Evolutionary conservation across 2,113 vertebrate genomes (phyloP).

Genomic region (Plecturocebus donacophilus): DNA sequence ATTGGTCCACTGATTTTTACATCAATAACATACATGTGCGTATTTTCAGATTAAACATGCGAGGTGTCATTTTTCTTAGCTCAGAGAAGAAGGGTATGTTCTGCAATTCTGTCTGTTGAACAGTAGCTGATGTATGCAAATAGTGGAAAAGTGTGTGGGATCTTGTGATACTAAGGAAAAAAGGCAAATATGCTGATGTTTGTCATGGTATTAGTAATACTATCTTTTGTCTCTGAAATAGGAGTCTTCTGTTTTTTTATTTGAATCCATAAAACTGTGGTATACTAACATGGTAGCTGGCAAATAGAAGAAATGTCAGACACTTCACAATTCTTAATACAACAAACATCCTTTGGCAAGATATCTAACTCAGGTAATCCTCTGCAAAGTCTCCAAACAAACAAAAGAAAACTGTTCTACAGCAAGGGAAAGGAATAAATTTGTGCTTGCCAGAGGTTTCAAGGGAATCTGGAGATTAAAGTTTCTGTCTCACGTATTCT

Average conservation of each 20-base stretch:
- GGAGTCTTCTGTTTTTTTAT: not conserved
- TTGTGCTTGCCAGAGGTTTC: not conserved
- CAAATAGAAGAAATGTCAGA: not conserved
- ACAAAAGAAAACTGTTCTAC: not conserved
- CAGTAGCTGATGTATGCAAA: not conserved
- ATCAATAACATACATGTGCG: not conserved
- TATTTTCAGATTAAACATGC: not conserved
- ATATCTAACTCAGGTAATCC: not conserved
- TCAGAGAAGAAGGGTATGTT: not conserved
- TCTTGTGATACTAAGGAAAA: not conserved
- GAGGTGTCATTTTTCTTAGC: not conserved
- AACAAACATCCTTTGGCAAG: not conserved
- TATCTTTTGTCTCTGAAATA: not conserved
- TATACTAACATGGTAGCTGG: not conserved
- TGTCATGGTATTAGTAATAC: not conserved
- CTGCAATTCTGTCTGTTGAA: not conserved
- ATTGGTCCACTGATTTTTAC: not conserved
- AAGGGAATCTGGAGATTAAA: not conserved
- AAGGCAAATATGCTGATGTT: not conserved
- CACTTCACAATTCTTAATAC: not conserved
- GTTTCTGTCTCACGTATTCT: not conserved
- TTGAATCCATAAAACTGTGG: not conserved
- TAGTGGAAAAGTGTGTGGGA: not conserved
- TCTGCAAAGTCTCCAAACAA: not conserved
- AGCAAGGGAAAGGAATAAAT: not conserved